Evolutionary conservation across 2,113 vertebrate genomes (phyloP).

Genomic region (Cryptotis parvus): DNA sequence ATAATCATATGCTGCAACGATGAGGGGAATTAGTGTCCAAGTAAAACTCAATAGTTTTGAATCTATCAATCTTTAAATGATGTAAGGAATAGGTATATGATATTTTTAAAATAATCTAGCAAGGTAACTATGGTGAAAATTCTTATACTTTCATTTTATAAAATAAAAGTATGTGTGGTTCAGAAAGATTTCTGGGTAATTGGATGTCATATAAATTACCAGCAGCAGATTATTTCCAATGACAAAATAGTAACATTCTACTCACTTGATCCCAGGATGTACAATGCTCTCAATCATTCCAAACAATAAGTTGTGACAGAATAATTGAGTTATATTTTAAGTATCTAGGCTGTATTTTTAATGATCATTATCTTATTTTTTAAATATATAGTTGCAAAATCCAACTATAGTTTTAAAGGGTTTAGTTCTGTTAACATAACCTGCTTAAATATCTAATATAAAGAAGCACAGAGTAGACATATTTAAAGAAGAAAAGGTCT

Average conservation of each 20-base stretch:
- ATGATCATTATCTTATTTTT: neutral
- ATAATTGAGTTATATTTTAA: neutral
- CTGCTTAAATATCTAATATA: neutral
- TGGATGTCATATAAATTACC: neutral
- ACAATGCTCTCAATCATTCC: neutral
- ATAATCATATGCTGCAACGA: neutral
- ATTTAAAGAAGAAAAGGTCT: neutral
- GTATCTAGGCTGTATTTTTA: neutral
- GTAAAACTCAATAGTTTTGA: neutral
- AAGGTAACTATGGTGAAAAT: neutral
- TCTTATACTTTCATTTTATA: neutral
- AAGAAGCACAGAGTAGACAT: neutral
- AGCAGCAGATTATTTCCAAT: too few relatives aligned
- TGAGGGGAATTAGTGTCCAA: neutral
- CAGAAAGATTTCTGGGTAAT: neutral
- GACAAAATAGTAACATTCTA: too few relatives aligned
- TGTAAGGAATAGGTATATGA: neutral
- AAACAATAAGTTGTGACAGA: neutral
- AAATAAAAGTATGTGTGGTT: neutral
- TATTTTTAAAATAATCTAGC: neutral
- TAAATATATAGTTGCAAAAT: neutral
- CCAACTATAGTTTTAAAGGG: neutral
- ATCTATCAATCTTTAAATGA: neutral
- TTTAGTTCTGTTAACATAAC: neutral
- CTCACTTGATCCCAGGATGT: too few relatives aligned